Evolutionary conservation across 2,888 invertebrate species (phyloP).

Genomic region (Lycophotia porphyrea): DNA sequence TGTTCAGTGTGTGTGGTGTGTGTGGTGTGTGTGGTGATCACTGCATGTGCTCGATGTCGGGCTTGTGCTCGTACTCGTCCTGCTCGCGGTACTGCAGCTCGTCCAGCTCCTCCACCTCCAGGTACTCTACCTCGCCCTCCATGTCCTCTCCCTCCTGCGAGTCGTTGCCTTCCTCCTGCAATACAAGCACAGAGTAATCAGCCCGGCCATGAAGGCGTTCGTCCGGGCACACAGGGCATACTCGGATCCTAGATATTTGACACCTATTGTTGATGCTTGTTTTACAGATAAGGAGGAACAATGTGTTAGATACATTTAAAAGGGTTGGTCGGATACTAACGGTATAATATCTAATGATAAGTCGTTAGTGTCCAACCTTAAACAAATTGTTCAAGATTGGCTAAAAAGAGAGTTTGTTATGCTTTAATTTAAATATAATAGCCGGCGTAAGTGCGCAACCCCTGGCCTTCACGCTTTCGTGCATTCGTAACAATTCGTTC

Average conservation of each 20-base stretch:
- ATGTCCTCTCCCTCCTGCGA: constrained; percentile 59
- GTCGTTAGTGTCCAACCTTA: no score
- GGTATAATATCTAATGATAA: no score
- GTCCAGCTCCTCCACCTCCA: constrained; percentile 84
- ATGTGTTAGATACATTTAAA: no score
- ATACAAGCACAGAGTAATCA: not conserved
- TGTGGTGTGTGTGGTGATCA: constrained; percentile 4
- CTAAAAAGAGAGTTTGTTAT: no score
- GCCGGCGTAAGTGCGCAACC: no score
- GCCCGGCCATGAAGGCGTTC: not conserved
- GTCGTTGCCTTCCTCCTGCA: constrained; percentile 61
- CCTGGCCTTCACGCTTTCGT: no score
- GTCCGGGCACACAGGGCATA: not conserved
- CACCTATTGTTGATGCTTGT: no score
- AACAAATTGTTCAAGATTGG: no score
- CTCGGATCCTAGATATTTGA: not conserved
- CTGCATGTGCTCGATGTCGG: constrained; percentile 21
- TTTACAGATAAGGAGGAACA: no score
- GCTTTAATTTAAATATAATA: no score
- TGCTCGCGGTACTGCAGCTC: constrained; percentile 68
- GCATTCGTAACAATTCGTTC: no score
- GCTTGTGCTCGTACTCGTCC: constrained; percentile 48
- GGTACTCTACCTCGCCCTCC: constrained; percentile 81
- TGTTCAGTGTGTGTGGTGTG: not conserved
- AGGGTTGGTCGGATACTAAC: no score